Base-by-base conservation (phyloP, 37 sponge, comb jelly and placozoan species). In the Crambe crambe region DNA sequence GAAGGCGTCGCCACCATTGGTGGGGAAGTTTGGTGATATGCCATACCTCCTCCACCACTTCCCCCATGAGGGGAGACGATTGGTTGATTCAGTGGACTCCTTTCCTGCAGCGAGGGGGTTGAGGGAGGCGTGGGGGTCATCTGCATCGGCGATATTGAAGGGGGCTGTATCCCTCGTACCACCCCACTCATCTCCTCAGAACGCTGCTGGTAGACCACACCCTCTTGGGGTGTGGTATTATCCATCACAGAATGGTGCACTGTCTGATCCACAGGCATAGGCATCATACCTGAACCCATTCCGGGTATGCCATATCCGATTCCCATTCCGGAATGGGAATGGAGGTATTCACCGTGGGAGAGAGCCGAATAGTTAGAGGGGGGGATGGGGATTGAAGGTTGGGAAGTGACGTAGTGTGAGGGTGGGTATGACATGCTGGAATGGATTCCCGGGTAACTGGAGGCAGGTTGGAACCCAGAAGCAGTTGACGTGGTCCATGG, bases 271-370 rank as follows among this genome's bases (percentile, higher is more conserved):
- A 65, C 10, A 32, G 66, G 66, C 30, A 12, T 47, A 47, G 51
- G 6, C 51, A 47, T 47, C 51, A 47, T 47, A 15, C 10, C 51
- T 3, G 56, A 47, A 9, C 35, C 34, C 56, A 73, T 54, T 73
- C 74, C 74, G 29, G 56, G 32, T n/a, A 73, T 56, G 44, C 74
- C 74, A 73, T 73, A 73, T 29, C 74, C 36, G 27, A n/a, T 54
- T 42, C 71, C 71, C 22, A n/a, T 70, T 43, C 43, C 43, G 30
- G 56, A 29, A 29, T 73, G 54, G 47, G 74, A 73, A 73, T 41
- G 74, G 56, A 31, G 2, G n/a, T 25, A 70, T 6, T 70, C 70
- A 21, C 38, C 42, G 40, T 70, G 70, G 15, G 70, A 18, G 2
- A 35, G 41, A 15, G 74, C 15, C n/a, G 56, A 30, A 73, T 73